Evolutionary conservation across 1,140 invertebrate species (phyloP), one percentile per base, ranked within the genome.

Genomic region (Galleria mellonella): DNA sequence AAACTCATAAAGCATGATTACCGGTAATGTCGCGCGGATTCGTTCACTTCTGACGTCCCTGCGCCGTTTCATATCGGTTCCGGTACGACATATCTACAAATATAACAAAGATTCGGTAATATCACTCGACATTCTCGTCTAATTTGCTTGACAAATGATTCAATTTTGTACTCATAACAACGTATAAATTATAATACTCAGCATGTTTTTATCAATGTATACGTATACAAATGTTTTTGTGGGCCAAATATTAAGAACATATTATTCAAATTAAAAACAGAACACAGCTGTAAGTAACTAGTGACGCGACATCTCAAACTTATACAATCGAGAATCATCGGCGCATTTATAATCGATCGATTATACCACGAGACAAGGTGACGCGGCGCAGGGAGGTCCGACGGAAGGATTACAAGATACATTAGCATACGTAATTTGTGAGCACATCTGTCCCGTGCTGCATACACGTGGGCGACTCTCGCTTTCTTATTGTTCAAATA

Each of bases 1-100:
- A 69, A 71, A 72, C 64, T 72, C 66, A 71, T 72, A 74, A 72
- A 77, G 63, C 56, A 65, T 63, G 67, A 76, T 73, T 72, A 72
- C 67, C 57, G 17, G 67, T 71, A 69, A 71, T 62, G 67, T 27
- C 31, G 12, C 41, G 31, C 13, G 17, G 35, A 23, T 29, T 44
- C 32, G 31, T 35, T 23, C 17, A 23, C 6, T 15, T 35, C 28
- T 44, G 42, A 35, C 38, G 42, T 35, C 17, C 38, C 17, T 15
- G 9, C 35, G 35, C 17, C 35, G 14, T 37, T 37, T 37, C 35
- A 37, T 37, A 37, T 37, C 35, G 35, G 35, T 37, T 37, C 35
- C 12, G 35, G 9, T 37, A 23, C 17, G 17, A 23, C 6, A 23
- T 23, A 6, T 6, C 17, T 23, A 23, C 17, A 6, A 23, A 6